These are phyloP conservation scores for Gallinago jamesoni DNA, from an alignment of 2,113 vertebrate species.

Conservation along the genomic window DNA sequence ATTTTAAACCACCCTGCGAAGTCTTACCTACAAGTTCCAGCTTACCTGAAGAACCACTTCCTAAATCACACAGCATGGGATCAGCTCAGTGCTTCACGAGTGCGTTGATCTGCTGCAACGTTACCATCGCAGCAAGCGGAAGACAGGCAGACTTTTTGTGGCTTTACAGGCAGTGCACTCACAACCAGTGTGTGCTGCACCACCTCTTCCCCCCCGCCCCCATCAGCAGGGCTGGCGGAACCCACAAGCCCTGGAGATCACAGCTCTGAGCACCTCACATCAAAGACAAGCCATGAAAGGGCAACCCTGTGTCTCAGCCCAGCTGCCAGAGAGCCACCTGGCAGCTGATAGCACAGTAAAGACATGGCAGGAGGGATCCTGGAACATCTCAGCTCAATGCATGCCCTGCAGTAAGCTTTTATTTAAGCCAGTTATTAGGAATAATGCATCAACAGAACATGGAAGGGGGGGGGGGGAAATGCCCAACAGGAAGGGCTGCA, in stretches of 20 bases:
- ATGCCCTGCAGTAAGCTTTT: neutral
- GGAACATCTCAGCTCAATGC: neutral
- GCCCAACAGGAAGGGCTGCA: neutral
- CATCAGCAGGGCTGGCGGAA: accelerated
- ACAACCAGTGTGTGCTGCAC: accelerated
- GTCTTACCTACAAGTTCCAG: neutral
- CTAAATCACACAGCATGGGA: neutral
- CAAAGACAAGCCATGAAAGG: neutral
- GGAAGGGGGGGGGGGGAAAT: neutral
- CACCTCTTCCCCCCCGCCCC: neutral
- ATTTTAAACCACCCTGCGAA: neutral
- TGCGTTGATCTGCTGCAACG: accelerated
- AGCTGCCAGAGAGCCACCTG: neutral
- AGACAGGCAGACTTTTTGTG: neutral
- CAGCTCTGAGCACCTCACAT: neutral
- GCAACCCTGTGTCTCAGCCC: accelerated
- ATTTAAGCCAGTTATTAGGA: neutral
- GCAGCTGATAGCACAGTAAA: neutral
- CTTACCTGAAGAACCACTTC: neutral
- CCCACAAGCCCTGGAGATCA: accelerated
- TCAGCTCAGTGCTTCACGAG: neutral
- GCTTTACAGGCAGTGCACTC: neutral
- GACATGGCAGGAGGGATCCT: neutral
- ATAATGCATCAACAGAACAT: neutral
- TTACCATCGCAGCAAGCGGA: neutral